A percentile compares a stretch with the other conserved stretches of the same genome.
phyloP scores from a whole-genome alignment of 2,888 invertebrate genomes.

The Orthonevra nobilis region DNA sequence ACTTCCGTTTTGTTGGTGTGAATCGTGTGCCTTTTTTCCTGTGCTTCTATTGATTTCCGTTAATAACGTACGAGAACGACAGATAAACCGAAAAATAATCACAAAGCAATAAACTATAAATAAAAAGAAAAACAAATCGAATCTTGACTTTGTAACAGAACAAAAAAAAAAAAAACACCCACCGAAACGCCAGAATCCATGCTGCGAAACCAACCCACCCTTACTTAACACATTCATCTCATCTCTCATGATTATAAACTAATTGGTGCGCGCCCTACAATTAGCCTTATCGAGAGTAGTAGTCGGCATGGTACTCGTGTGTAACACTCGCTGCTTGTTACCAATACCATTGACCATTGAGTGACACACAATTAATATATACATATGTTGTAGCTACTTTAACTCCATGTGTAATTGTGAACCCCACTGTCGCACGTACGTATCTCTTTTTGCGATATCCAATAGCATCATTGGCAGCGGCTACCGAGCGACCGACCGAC shows the following conservation, averaged over 20 bases:
- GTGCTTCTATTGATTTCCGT: conserved; percentile 65
- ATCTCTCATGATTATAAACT: conserved; percentile 10
- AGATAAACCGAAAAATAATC: conserved; percentile 24
- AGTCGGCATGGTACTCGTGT: neutral
- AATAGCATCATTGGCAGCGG: conserved; percentile 42
- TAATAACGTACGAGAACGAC: conserved; percentile 47
- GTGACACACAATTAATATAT: conserved; percentile 5
- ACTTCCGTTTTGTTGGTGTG: conserved; percentile 65
- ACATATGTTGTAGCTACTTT: too few species aligned
- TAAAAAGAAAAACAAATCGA: conserved; percentile 3
- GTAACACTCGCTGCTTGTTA: neutral
- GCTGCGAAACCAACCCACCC: too few species aligned
- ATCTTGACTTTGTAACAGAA: neutral
- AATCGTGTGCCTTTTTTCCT: too few species aligned
- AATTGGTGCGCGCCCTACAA: conserved; percentile 17
- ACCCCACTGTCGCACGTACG: conserved; percentile 36
- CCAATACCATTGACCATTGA: conserved; percentile 10
- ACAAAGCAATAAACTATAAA: too few species aligned
- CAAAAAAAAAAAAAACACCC: neutral
- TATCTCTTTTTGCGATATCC: conserved; percentile 22
- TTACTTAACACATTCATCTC: too few species aligned
- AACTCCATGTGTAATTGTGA: conserved; percentile 14
- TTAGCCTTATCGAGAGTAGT: conserved; percentile 17
- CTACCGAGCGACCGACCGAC: neutral
- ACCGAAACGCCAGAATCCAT: too few species aligned